A percentile compares a stretch with the other conserved stretches of the same genome.
These are phyloP conservation scores for Eriosoma lanigerum DNA, from an alignment of 1,140 invertebrate genomes.

Conservation along the genomic window DNA sequence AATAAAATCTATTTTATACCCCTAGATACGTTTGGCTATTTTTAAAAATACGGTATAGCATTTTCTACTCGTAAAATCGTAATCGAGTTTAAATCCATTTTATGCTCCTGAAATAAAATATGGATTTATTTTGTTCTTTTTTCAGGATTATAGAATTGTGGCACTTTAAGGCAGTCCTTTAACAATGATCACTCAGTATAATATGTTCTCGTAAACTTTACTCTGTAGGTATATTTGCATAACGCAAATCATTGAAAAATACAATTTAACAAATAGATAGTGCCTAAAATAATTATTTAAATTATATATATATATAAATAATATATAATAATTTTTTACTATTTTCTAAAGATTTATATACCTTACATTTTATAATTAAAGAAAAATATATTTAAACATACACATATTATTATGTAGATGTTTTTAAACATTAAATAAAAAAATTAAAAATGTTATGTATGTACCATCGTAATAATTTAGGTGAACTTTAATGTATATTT, in stretches of 20 bases:
- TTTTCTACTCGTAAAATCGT: constrained; percentile 29
- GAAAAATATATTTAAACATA: too few species aligned
- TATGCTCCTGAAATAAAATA: constrained; percentile 33
- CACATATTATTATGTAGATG: background rate
- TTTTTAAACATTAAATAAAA: background rate
- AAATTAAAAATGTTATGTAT: too few species aligned
- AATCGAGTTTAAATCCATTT: constrained; percentile 47
- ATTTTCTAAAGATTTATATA: too few species aligned
- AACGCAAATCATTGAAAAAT: too few species aligned
- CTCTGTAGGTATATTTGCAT: background rate
- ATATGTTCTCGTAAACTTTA: background rate
- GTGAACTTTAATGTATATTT: background rate
- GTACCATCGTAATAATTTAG: background rate
- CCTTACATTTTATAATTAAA: too few species aligned
- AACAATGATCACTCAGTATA: background rate
- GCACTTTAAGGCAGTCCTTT: background rate
- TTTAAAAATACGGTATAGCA: background rate
- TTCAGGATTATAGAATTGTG: background rate
- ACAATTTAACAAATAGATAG: background rate
- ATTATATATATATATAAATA: too few species aligned
- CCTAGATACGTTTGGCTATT: background rate
- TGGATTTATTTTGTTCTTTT: background rate
- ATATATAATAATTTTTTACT: too few species aligned
- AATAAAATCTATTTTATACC: constrained; percentile 23
- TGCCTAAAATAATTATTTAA: too few species aligned